phyloP scores from a whole-genome alignment of 2,888 invertebrate genomes.

The Cryptocephalus moraei region DNA sequence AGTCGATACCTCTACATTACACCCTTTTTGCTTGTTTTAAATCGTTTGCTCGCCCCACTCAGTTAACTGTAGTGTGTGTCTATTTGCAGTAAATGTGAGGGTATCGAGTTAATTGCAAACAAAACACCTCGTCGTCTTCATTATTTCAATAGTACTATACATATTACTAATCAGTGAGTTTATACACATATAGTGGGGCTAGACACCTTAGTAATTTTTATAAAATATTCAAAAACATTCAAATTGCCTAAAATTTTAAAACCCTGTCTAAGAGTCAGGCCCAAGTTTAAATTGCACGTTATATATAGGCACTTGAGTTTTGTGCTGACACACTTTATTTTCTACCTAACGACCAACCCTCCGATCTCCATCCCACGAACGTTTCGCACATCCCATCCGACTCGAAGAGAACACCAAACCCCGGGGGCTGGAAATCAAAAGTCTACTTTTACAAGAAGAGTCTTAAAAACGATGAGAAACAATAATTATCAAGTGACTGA shows the following conservation, averaged over 20 bases:
- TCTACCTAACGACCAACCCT: slow-evolving; percentile 7
- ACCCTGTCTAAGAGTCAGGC: slow-evolving; percentile 38
- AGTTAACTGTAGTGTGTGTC: too few relatives aligned
- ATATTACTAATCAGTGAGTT: slow-evolving; percentile 26
- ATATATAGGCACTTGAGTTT: slow-evolving; percentile 36
- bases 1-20: slow-evolving; percentile 26
- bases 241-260: slow-evolving; percentile 27
- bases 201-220: slow-evolving; percentile 23
- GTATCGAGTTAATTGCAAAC: slow-evolving; percentile 25
- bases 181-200: slow-evolving; percentile 31
- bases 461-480: background rate
- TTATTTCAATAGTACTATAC: slow-evolving; percentile 24
- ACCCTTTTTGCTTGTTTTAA: too few relatives aligned
- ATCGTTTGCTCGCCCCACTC: too few relatives aligned
- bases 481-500: background rate
- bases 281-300: slow-evolving; percentile 38
- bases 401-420: background rate
- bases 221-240: slow-evolving; percentile 24
- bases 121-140: slow-evolving; percentile 21
- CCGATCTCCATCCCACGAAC: slow-evolving; percentile 7
- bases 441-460: background rate
- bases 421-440: too few relatives aligned
- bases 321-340: slow-evolving; percentile 22
- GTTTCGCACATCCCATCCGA: background rate
- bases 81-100: slow-evolving; percentile 9